Evolutionary conservation across 2,797 vertebrate species (phyloP).

Genomic region (Rhadinocentrus ornatus): DNA sequence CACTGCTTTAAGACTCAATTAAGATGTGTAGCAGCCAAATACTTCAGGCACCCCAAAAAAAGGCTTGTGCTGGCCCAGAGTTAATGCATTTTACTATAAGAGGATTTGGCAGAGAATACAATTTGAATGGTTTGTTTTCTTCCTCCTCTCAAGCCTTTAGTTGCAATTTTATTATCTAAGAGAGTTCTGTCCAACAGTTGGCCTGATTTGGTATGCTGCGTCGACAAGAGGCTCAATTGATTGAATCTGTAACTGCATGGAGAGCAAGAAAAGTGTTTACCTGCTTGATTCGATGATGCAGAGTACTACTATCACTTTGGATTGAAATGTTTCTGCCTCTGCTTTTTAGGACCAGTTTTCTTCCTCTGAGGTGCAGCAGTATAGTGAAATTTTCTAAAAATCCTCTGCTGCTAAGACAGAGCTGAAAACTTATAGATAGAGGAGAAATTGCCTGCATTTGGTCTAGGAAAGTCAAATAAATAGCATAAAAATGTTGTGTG

Average conservation of each 20-base stretch:
- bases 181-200: slow-evolving; percentile 54
- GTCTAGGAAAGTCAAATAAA: neutral
- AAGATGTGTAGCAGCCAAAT: slow-evolving; percentile 47
- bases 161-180: slow-evolving; percentile 61
- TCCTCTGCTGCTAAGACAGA: slow-evolving; percentile 12
- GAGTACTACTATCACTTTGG: slow-evolving; percentile 36
- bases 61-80: slow-evolving; percentile 43
- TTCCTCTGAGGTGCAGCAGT: slow-evolving; percentile 8
- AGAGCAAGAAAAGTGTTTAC: slow-evolving; percentile 49
- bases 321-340: slow-evolving; percentile 42
- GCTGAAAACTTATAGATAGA: slow-evolving; percentile 20
- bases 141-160: slow-evolving; percentile 50
- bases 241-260: slow-evolving; percentile 55
- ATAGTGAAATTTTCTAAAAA: neutral
- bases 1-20: slow-evolving; percentile 37
- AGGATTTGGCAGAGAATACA: slow-evolving; percentile 62
- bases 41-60: slow-evolving; percentile 38
- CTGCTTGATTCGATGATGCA: slow-evolving; percentile 45
- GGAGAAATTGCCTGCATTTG: neutral
- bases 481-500: neutral
- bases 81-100: slow-evolving; percentile 62
- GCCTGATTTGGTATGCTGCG: slow-evolving; percentile 62
- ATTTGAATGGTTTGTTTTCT: slow-evolving; percentile 64
- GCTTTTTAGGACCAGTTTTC: slow-evolving; percentile 5
- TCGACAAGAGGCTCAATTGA: slow-evolving; percentile 59